These are phyloP conservation scores for Schizaphis graminum DNA, from an alignment of 2,888 invertebrate genomes.

Conservation along the genomic window DNA sequence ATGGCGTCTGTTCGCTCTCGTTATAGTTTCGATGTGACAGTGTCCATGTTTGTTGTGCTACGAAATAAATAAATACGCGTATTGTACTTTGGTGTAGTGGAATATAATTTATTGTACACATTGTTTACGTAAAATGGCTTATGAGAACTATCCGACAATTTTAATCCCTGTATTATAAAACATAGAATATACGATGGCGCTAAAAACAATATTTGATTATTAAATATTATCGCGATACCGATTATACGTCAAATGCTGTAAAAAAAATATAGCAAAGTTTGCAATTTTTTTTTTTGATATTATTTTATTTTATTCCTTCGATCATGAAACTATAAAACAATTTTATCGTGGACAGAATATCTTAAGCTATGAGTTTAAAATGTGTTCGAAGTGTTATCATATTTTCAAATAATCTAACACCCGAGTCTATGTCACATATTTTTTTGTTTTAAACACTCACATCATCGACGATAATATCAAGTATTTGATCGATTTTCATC, in stretches of 20 bases:
- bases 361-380: neutral
- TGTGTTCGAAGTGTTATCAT: neutral
- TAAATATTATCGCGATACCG: neutral
- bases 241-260: neutral
- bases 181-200: neutral
- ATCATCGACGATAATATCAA: neutral
- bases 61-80: neutral
- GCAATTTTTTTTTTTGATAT: neutral
- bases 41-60: neutral
- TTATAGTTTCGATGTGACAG: neutral
- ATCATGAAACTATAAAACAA: neutral
- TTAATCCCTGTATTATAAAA: neutral
- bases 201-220: conserved; percentile 17
- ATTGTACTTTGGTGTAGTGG: neutral
- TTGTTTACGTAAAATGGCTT: conserved; percentile 10
- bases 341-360: neutral
- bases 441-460: neutral
- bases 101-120: neutral
- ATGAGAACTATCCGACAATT: neutral
- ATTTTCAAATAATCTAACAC: neutral
- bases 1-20: neutral
- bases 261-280: neutral
- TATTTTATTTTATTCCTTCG: neutral
- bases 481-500: neutral
- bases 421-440: neutral